Base-by-base conservation (phyloP, 2,113 vertebrate genomes). In the Apteryx mantelli region DNA sequence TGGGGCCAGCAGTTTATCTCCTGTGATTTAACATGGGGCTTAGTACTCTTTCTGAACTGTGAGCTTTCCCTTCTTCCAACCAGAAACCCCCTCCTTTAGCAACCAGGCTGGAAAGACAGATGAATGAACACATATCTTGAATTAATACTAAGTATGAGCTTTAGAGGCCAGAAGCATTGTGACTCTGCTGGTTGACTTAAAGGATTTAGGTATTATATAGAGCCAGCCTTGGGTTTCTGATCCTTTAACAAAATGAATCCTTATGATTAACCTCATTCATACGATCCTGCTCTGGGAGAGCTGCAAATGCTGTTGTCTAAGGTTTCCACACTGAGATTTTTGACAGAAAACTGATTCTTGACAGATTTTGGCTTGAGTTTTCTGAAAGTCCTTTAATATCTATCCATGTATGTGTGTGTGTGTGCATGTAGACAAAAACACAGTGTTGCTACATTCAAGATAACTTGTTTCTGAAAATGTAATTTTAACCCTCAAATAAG, bases 161-260 rank as follows among this genome's bases (percentile, higher is more conserved):
- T 93, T 89, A 87, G 48, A 92, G n/a, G 69, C 73, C 56, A 87
- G 80, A 80, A 90, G 65, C 19, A 24, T 55, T 48, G 46, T 40
- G 77, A 44, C 36, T 93, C 68, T 89, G 46, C 74, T 80, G 63
- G 52, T 61, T 96, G 89, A 74, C 89, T 91, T 79, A 77, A 89
- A 20, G 74, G 96, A 93, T 97, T 97, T 95, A 79, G 19, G 56
- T 79, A 87, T 97, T 94, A 96, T 18, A 68, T 1, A 65, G 88
- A 95, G 42, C 28, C 52, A 81, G 53, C 73, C 92, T 91, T 82
- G 44, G 14, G 19, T 81, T 96, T 95, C 76, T 95, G 82, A 94
- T 94, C 73, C 79, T 50, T 95, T 60, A 71, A 68, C 26, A 90
- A 78, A 96, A 90, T 94, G 82, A 90, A 86, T 88, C 64, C 55